Evolutionary conservation across 2,888 invertebrate genomes (phyloP).

Genomic region (Clostera curtula): DNA sequence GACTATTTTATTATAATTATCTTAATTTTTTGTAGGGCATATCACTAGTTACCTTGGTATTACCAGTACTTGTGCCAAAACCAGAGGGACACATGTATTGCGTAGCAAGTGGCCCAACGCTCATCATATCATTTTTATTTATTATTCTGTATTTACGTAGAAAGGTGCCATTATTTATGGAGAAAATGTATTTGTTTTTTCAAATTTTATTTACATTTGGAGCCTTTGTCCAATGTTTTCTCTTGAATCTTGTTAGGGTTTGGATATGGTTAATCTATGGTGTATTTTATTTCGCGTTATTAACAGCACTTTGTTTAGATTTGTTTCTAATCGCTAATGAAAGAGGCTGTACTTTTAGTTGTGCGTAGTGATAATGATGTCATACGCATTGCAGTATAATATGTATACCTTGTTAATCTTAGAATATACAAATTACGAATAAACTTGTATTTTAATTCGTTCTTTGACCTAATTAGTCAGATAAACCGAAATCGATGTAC

Average conservation of each 20-base stretch:
- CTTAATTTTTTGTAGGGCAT: slow-evolving; percentile 50
- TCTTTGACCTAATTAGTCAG: no score
- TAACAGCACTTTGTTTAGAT: slow-evolving; percentile 52
- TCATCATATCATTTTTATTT: slow-evolving; percentile 58
- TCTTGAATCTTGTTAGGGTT: slow-evolving; percentile 52
- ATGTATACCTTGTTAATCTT: no score
- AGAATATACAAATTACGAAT: no score
- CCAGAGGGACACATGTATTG: slow-evolving; percentile 67
- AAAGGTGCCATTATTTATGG: slow-evolving; percentile 64
- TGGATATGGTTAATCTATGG: slow-evolving; percentile 65
- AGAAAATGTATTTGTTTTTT: slow-evolving; percentile 68
- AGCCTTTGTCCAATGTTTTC: slow-evolving; percentile 62
- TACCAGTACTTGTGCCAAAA: slow-evolving; percentile 44
- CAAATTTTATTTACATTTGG: slow-evolving; percentile 68
- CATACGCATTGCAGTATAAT: no score
- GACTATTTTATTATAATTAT: slow-evolving; percentile 3
- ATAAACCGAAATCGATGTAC: no score
- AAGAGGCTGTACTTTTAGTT: slow-evolving; percentile 67
- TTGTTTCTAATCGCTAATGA: slow-evolving; percentile 64
- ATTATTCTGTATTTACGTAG: slow-evolving; percentile 55
- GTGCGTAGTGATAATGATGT: slow-evolving; percentile 37
- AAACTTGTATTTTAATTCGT: no score
- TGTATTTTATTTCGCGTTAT: slow-evolving; percentile 52
- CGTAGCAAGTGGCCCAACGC: slow-evolving; percentile 60
- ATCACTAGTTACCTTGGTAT: slow-evolving; percentile 42